Percentiles rank a stretch among this genome's conserved stretches.
phyloP scores from a whole-genome alignment of 2,888 invertebrate genomes.

The Isotomurus palustris region DNA sequence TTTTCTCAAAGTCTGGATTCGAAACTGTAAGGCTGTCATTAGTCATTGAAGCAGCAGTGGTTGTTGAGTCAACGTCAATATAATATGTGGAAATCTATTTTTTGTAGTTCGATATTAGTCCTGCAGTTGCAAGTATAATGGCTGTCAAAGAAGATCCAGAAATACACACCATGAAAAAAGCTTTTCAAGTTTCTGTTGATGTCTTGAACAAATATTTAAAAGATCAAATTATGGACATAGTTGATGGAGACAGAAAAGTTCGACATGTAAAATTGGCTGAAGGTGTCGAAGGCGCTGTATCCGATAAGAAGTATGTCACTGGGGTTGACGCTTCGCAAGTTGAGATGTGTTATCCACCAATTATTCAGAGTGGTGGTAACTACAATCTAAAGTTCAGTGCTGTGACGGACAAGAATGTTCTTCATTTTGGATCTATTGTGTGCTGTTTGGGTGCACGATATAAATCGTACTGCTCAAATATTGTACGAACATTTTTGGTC shows the following conservation, averaged over 20 bases:
- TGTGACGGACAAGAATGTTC: slow-evolving; percentile 76
- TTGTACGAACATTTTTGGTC: slow-evolving; percentile 91
- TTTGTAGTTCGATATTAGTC: slow-evolving; percentile 69
- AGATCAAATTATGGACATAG: slow-evolving; percentile 97
- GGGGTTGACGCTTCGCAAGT: slow-evolving; percentile 83
- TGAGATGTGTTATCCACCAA: slow-evolving; percentile 97
- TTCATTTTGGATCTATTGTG: slow-evolving; percentile 94
- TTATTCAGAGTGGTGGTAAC: slow-evolving; percentile 97
- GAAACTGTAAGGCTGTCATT: slow-evolving; percentile 58
- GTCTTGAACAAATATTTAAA: slow-evolving; percentile 94
- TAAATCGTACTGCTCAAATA: slow-evolving; percentile 96
- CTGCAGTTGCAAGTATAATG: slow-evolving; percentile 78
- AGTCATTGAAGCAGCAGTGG: background rate
- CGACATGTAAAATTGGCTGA: slow-evolving; percentile 86
- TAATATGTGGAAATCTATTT: slow-evolving; percentile 2
- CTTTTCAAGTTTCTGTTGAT: slow-evolving; percentile 86
- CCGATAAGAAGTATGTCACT: slow-evolving; percentile 92
- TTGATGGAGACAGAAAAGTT: slow-evolving; percentile 76
- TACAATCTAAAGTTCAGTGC: slow-evolving; percentile 97
- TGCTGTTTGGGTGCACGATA: slow-evolving; percentile 92
- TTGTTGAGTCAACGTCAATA: slow-evolving; percentile 9
- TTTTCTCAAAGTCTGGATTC: slow-evolving; percentile 71
- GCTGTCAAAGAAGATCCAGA: slow-evolving; percentile 93
- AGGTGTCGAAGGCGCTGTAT: slow-evolving; percentile 86
- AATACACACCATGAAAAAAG: slow-evolving; percentile 82